Conservation (phyloP, 2,113 vertebrate genomes). For the Ginglymostoma cirratum region DNA sequence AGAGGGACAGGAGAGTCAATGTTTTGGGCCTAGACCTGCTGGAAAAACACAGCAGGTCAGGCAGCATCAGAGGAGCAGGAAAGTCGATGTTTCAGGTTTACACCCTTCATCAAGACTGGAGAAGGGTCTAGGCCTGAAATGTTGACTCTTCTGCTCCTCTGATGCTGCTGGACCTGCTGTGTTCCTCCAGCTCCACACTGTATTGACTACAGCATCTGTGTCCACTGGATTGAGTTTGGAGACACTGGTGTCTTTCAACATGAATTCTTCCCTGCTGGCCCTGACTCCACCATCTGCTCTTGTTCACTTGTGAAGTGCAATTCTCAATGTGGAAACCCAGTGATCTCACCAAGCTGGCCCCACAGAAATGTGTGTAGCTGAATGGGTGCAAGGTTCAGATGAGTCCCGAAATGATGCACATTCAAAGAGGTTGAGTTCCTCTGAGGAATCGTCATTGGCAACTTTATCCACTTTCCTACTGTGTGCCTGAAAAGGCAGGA, state of each 20-base stretch:
- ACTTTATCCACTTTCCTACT: neutral
- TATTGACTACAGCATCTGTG: neutral
- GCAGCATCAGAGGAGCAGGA: too few species aligned
- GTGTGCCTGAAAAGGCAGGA: neutral
- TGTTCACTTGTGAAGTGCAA: neutral
- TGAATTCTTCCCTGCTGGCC: neutral
- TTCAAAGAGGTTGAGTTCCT: neutral
- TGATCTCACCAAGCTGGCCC: neutral
- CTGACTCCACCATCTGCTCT: neutral
- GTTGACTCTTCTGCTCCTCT: too few species aligned
- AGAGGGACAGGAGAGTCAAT: too few species aligned
- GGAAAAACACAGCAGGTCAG: too few species aligned
- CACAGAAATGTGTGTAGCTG: neutral
- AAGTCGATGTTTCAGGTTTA: too few species aligned
- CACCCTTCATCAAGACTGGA: too few species aligned
- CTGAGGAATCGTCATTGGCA: neutral
- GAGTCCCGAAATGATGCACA: neutral
- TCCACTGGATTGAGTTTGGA: neutral
- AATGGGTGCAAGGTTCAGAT: neutral
- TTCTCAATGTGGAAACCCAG: neutral
- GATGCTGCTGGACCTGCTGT: too few species aligned
- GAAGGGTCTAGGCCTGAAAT: too few species aligned
- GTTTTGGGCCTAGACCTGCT: too few species aligned
- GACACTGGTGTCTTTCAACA: neutral
- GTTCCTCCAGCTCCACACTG: too few species aligned